phyloP scores from a whole-genome alignment of 2,797 vertebrate genomes.

The Spinibarbus caldwelli region DNA sequence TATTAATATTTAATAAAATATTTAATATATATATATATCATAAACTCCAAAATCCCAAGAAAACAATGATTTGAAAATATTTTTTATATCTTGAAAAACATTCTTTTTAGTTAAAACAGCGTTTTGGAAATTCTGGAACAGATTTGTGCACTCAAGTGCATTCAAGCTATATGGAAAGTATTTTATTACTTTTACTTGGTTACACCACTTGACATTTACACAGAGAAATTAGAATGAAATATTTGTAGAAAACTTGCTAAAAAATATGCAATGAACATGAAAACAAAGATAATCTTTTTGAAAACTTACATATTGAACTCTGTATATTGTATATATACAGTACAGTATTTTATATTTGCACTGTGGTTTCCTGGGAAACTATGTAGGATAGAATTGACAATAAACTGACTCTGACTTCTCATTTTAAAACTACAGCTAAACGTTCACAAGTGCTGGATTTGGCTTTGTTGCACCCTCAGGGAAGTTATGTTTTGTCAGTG shows the following conservation, averaged over 20 bases:
- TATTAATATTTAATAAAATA: not conserved
- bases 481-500: slow-evolving; percentile 42
- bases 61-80: not conserved
- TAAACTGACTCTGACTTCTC: slow-evolving; percentile 40
- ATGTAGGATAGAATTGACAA: slow-evolving; percentile 13
- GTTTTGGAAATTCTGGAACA: not conserved
- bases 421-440: slow-evolving; percentile 41
- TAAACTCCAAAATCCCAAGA: not conserved
- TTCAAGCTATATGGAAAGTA: not conserved
- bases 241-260: not conserved
- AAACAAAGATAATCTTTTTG: not conserved
- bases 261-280: not conserved
- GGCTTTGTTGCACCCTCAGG: slow-evolving; percentile 20
- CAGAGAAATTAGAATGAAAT: not conserved
- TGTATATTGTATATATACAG: not conserved
- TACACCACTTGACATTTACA: slow-evolving; percentile 11
- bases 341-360: slow-evolving; percentile 9
- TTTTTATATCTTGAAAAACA: not conserved
- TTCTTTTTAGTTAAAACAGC: not conserved
- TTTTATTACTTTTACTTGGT: not conserved
- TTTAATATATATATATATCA: not conserved
- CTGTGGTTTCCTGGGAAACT: slow-evolving; percentile 17
- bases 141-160: not conserved
- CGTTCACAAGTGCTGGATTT: not conserved
- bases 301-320: not conserved